Evolutionary conservation across 2,888 invertebrate genomes (phyloP), one percentile per base, ranked within the genome.

Genomic region (Habroteleia sp.): DNA sequence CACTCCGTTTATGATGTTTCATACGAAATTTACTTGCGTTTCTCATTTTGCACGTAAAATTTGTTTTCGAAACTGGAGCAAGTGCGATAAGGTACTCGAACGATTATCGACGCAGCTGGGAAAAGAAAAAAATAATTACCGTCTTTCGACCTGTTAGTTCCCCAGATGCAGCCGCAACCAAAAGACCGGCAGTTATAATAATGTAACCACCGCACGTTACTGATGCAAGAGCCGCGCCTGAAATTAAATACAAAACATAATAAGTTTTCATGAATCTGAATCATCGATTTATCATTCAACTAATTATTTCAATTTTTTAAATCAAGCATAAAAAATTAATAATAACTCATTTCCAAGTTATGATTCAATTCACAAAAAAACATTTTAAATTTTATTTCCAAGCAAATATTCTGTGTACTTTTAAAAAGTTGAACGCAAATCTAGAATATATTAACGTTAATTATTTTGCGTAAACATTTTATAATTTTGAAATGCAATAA

Each of bases 181-280:
- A 89, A 76, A 94, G 89, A 11, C 93, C 94, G 65, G 91, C 90
- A 5, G 93, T 93, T 79, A 94, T 93, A 77, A 94, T 92, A 81
- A 92, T 89, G 89, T 94, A 94, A 79, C 92, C 92, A 89, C 88
- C 86, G 80, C 87, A 85, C 17, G 89, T 88, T 44, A 84, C 87
- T 74, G 87, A 84, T 56, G 88, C 88, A 42, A 88, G 83, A 60
- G 89, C 86, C 74, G 88, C 86, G 62, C 87, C 89, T 89, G 80
- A 71, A 50, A 76, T 62, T 56, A 69, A 62, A 33, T 23, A 16
- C 35, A 62, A 41, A 29, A 39, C 8, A 46, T 25, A 35, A 50
- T 33, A 5, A 37, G 8, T 7, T 48, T 46, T 31, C 2, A 13
- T 23, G 5, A 42, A 17, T 14, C 31, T 46, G 14, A 48, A 41